These are phyloP conservation scores for Acanthiza pusilla DNA, from an alignment of 2,797 vertebrate genomes.

Conservation along the genomic window DNA sequence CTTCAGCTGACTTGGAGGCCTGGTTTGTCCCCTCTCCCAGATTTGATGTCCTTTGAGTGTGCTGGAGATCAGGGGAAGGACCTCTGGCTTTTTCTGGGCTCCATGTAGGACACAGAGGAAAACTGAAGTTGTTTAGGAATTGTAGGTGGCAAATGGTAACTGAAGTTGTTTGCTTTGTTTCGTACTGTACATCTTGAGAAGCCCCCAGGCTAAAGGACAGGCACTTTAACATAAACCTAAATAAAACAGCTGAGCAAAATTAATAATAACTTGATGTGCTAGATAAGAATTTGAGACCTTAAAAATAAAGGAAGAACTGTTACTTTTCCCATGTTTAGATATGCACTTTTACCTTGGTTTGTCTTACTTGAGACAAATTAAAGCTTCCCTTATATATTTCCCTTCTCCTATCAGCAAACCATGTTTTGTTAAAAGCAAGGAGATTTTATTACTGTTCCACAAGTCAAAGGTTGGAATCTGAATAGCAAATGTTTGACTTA, in stretches of 20 bases:
- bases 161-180: background rate
- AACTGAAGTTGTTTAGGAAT: background rate
- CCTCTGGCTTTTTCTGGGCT: background rate
- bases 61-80: background rate
- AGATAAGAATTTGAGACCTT: background rate
- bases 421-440: background rate
- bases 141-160: background rate
- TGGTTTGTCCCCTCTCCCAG: background rate
- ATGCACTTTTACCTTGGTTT: constrained; percentile 58
- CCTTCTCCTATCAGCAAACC: background rate
- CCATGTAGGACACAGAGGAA: background rate
- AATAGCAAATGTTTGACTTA: background rate
- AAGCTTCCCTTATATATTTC: background rate
- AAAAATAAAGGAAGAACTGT: background rate
- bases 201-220: background rate
- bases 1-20: background rate
- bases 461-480: background rate
- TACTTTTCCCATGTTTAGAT: background rate
- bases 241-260: background rate
- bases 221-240: constrained; percentile 48
- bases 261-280: background rate
- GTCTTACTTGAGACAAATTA: background rate
- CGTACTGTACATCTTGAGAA: background rate
- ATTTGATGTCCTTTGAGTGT: background rate
- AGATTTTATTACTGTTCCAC: background rate